These are phyloP conservation scores for Orussus abietinus DNA, from an alignment of 1,140 invertebrate species.

Conservation along the genomic window DNA sequence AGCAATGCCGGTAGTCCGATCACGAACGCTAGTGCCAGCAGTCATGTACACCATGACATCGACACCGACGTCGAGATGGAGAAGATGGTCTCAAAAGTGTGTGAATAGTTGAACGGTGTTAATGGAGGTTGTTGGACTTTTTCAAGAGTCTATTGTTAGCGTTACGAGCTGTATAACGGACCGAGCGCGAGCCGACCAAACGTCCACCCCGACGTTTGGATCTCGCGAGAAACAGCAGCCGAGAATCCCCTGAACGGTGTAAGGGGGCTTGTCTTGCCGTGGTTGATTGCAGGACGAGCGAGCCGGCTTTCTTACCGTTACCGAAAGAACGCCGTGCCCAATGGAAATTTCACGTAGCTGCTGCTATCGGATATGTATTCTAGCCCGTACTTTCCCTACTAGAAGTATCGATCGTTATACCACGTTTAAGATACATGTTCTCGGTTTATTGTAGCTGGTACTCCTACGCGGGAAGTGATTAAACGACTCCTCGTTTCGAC, in stretches of 20 bases:
- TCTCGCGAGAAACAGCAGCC: conserved; percentile 4
- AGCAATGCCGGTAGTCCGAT: conserved; percentile 23
- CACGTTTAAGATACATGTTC: conserved; percentile 43
- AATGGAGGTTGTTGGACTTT: conserved; percentile 53
- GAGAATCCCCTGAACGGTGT: conserved; percentile 1
- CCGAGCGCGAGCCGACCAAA: conserved; percentile 21
- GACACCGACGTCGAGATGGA: conserved; percentile 69
- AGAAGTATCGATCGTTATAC: conserved; percentile 38
- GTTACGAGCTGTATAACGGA: conserved; percentile 42
- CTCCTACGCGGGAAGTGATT: conserved; percentile 25
- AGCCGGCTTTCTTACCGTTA: conserved; percentile 1
- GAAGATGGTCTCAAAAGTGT: conserved; percentile 70
- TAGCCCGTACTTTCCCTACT: conserved; percentile 38
- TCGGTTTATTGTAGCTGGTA: conserved; percentile 33
- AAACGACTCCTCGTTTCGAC: no score
- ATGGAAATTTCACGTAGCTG: conserved; percentile 30
- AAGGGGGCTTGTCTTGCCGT: conserved; percentile 5
- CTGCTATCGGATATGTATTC: conserved; percentile 38
- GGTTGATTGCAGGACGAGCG: conserved; percentile 9
- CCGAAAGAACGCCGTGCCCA: conserved; percentile 17
- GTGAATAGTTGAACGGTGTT: conserved; percentile 55
- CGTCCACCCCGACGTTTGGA: no score
- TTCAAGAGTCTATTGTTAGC: conserved; percentile 53
- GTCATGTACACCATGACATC: conserved; percentile 50
- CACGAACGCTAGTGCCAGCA: conserved; percentile 35